Evolutionary conservation across 1,140 invertebrate genomes (phyloP).

Genomic region (Dufourea novaeangliae): DNA sequence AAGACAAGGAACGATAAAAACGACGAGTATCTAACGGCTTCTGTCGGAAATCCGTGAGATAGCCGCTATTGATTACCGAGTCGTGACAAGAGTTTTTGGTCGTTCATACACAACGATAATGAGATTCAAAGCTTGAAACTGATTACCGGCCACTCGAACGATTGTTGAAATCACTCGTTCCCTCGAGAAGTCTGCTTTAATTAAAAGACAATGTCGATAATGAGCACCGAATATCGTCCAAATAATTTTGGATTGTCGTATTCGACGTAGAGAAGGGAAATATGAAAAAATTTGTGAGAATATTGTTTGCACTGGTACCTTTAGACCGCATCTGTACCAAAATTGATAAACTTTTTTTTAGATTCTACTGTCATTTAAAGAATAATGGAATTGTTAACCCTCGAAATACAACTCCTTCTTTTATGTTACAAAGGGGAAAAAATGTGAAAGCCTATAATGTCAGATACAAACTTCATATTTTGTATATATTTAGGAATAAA

Average conservation of each 20-base stretch:
- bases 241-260: background rate
- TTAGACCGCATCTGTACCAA: too few species aligned
- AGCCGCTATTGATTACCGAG: background rate
- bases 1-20: background rate
- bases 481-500: too few species aligned
- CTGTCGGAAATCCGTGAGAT: background rate
- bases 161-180: background rate
- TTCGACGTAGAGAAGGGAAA: background rate
- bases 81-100: conserved; percentile 1
- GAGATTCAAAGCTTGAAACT: too few species aligned
- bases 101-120: too few species aligned
- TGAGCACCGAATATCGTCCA: background rate
- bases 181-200: conserved; percentile 1
- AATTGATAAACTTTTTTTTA: too few species aligned
- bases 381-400: too few species aligned
- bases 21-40: background rate
- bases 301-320: background rate
- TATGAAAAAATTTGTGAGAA: background rate
- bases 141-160: background rate
- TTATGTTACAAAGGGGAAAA: too few species aligned
- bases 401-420: too few species aligned
- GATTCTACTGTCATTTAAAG: too few species aligned
- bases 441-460: too few species aligned
- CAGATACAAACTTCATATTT: too few species aligned
- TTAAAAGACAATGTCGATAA: conserved; percentile 3